These are phyloP conservation scores for Eulithis prunata DNA, from an alignment of 2,888 invertebrate genomes.

Conservation along the genomic window DNA sequence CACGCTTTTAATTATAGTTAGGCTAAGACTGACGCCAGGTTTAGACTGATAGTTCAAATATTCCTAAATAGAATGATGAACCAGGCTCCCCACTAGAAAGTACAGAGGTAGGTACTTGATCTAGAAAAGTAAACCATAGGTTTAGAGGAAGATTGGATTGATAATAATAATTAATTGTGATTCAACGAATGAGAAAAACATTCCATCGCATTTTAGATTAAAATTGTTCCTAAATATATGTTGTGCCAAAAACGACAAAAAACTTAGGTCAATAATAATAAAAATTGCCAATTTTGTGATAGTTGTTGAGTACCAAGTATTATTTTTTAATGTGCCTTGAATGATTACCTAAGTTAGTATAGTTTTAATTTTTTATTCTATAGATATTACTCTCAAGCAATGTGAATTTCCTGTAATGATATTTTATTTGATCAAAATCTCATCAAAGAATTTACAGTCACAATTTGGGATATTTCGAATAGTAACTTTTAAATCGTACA, in stretches of 20 bases:
- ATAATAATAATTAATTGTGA: constrained; percentile 1
- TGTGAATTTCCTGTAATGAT: not conserved
- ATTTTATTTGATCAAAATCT: too few relatives aligned
- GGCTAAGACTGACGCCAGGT: not conserved
- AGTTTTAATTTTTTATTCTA: not conserved
- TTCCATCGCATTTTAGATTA: not conserved
- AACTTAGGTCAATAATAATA: not conserved
- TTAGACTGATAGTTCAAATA: not conserved
- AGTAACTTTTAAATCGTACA: not conserved
- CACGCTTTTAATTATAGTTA: not conserved
- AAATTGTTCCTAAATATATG: not conserved
- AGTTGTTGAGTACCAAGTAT: constrained; percentile 39
- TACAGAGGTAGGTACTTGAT: too few relatives aligned
- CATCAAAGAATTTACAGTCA: not conserved
- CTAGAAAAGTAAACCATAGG: not conserved
- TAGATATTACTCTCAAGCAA: not conserved
- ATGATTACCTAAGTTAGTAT: not conserved
- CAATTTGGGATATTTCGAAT: not conserved
- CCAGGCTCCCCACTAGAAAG: too few relatives aligned
- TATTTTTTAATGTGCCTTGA: constrained; percentile 40
- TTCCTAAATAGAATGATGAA: not conserved
- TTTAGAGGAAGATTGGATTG: not conserved
- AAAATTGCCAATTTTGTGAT: constrained; percentile 46
- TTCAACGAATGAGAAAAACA: not conserved
- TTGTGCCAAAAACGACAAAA: not conserved